These are phyloP conservation scores for Poecilia gillii DNA, from an alignment of 2,797 vertebrate genomes.

Conservation along the genomic window DNA sequence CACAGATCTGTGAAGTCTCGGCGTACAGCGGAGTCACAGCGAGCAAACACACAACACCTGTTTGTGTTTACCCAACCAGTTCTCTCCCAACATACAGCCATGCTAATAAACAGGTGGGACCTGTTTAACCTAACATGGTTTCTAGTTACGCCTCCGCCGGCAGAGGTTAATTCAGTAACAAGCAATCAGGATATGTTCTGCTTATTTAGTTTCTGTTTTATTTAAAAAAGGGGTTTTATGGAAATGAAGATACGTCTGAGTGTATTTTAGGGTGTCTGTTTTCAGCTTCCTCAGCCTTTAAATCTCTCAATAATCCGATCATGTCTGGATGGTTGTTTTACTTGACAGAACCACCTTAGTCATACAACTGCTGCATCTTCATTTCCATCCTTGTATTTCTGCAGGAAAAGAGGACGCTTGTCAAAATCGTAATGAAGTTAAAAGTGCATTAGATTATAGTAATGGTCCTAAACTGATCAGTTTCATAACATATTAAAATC, in stretches of 20 bases:
- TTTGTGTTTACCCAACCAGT: slow-evolving; percentile 51
- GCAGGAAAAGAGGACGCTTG: background rate
- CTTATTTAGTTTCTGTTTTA: background rate
- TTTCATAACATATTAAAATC: background rate
- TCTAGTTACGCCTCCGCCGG: background rate
- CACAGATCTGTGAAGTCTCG: slow-evolving; percentile 41
- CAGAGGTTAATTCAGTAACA: background rate
- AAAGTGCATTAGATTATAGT: background rate
- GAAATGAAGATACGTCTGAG: background rate
- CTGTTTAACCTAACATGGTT: background rate
- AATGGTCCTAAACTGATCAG: background rate
- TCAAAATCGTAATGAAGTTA: background rate
- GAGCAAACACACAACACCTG: slow-evolving; percentile 61
- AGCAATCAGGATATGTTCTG: background rate
- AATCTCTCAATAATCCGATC: background rate
- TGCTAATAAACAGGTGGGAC: slow-evolving; percentile 17
- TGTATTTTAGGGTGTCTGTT: background rate
- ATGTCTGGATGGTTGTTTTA: slow-evolving; percentile 22
- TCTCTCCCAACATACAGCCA: slow-evolving; percentile 9
- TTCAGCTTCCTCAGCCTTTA: background rate
- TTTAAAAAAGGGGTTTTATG: background rate
- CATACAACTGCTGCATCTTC: background rate
- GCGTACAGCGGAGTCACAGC: slow-evolving; percentile 41
- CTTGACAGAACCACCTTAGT: background rate
- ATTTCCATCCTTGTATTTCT: background rate